These are phyloP conservation scores for Drosophila picticornis DNA, from an alignment of 2,888 invertebrate species.

Conservation along the genomic window DNA sequence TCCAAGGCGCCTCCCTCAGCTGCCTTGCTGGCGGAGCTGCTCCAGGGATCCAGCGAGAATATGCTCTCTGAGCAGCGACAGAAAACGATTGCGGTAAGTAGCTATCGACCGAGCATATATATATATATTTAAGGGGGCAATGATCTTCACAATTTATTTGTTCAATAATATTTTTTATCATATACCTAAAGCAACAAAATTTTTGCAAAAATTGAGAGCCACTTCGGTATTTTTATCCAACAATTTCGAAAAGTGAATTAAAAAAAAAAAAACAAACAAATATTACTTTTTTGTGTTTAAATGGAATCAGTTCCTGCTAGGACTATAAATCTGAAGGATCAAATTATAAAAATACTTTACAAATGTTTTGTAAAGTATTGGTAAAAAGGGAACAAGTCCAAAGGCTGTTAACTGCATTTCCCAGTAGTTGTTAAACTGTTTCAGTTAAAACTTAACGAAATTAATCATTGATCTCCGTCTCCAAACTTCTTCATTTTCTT, in stretches of 20 bases:
- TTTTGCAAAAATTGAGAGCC: neutral
- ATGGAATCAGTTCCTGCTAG: neutral
- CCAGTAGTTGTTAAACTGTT: neutral
- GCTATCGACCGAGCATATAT: neutral
- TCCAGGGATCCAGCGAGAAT: conserved; percentile 92
- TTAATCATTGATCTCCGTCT: conserved; percentile 21
- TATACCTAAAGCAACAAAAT: neutral
- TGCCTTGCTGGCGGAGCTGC: conserved; percentile 91
- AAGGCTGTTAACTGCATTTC: neutral
- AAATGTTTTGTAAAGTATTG: neutral
- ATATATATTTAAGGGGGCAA: conserved; percentile 1
- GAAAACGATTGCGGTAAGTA: conserved; percentile 84
- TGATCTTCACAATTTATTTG: neutral
- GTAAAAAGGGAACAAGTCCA: neutral
- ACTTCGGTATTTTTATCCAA: neutral
- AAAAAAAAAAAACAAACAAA: neutral
- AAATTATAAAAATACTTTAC: rapidly evolving
- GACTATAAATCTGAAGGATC: neutral
- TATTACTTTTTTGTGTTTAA: neutral
- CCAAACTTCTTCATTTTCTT: conserved; percentile 10
- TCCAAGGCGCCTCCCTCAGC: conserved; percentile 85
- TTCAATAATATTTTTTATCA: conserved; percentile 5
- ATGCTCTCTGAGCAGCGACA: conserved; percentile 87
- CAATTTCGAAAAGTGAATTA: neutral
- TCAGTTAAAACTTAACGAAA: neutral